Evolutionary conservation across 2,888 invertebrate genomes (phyloP), one percentile per base, ranked within the genome.

Genomic region (Seira musarum): DNA sequence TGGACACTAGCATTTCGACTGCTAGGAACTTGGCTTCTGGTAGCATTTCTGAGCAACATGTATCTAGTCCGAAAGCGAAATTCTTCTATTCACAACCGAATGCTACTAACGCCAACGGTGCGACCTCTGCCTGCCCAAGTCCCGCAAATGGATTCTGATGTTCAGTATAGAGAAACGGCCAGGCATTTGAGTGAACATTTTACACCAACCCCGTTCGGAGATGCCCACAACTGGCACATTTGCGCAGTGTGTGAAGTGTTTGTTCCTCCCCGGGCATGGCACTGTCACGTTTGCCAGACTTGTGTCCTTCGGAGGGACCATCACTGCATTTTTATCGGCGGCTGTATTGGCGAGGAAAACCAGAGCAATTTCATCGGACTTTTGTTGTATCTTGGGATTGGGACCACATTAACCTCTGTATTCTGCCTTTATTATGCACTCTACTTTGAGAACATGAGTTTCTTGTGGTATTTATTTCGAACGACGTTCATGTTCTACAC

Each of bases 261-360:
- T 46, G 86, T 86, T 3, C 86, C 86, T 19, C 85, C 85, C 2
- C 60, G 85, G 21, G 35, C 80, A 17, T 86, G 86, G 86, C 86
- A 86, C 63, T 86, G 86, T 65, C 53, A 61, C 10, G 17, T 6
- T 2, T 86, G 86, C 75, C 82, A 78, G 15, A 83, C 79, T 2
- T 84, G 82, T 40, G 68, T 82, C 21, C 63, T 82, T n/a, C 75
- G 81, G 0, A 61, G 85, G 24, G 86, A 86, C 69, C 86, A 86
- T 74, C 86, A 86, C 61, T 86, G 86, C 66, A 68, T 85, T 10
- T 85, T 86, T 69, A 76, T 84, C 24, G 83, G 80, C 72, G 46
- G 72, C 13, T 85, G 86, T 64, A 83, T 86, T 67, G 86, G 86
- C 0, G 84, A 85, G 69, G 83, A 85, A 22, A 86, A 86, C 82